phyloP scores from a whole-genome alignment of 2,113 vertebrate species.

The Suricata suricatta region DNA sequence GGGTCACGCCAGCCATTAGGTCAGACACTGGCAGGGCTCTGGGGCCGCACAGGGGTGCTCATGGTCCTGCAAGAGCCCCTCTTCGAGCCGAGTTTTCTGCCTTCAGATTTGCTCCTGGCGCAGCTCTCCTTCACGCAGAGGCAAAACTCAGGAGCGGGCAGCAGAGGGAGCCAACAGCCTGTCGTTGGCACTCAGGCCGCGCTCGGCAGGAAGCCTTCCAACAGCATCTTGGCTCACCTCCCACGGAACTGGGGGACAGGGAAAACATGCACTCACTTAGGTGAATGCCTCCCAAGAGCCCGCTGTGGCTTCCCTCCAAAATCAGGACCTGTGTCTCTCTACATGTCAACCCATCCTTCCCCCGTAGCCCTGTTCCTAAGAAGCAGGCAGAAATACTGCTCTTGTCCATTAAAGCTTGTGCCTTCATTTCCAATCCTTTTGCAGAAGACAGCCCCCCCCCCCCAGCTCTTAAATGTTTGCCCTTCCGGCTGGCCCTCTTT shows the following conservation, averaged over 20 bases:
- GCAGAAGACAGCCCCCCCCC: background rate
- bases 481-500: background rate
- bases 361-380: background rate
- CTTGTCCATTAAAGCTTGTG: background rate
- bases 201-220: fast-evolving
- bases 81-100: fast-evolving
- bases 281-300: background rate
- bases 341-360: background rate
- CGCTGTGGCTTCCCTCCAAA: background rate
- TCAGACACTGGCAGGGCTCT: background rate
- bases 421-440: background rate
- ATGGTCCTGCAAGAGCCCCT: background rate
- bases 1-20: background rate
- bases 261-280: background rate
- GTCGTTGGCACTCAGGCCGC: background rate
- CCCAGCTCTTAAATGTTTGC: background rate
- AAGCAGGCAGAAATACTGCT: background rate
- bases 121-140: fast-evolving
- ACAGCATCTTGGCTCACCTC: background rate
- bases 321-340: background rate
- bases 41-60: too few relatives aligned
- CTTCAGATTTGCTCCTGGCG: fast-evolving
- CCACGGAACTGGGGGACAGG: fast-evolving
- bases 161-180: constrained; percentile 73
- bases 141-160: constrained; percentile 5